Evolutionary conservation across 2,113 vertebrate genomes (phyloP), one percentile per base, ranked within the genome.

Genomic region (Papio anubis): DNA sequence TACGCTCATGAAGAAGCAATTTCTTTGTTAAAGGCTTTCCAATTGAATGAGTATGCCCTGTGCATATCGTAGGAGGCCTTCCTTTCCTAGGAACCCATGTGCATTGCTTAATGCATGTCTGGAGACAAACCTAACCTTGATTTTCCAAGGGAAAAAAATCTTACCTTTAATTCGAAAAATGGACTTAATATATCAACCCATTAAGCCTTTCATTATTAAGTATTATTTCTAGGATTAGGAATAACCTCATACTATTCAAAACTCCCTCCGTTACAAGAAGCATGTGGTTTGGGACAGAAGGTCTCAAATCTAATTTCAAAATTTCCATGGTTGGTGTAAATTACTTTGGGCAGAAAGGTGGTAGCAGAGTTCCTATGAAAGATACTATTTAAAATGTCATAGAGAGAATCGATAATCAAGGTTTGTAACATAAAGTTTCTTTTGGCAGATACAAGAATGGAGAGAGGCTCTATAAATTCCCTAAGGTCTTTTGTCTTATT

Each of bases 281-380:
- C 86, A 97, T 94, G 84, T 93, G 94, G 76, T 83, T 95, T 97
- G 97, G 90, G 90, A 98, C 89, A 94, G 35, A 97, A 50, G 85
- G 84, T 87, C 94, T 93, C 72, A 52, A 89, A 92, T 79, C 38
- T 95, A 96, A 97, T 98, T 97, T 97, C 93, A 80, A 93, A 98
- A 94, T 90, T 25, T 98, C 94, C 91, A 93, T 64, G 32, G 82
- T 82, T 78, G 45, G 97, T 97, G 52, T 80, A 97, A 97, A 98
- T 95, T 93, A 97, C 94, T 94, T 94, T 94, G 81, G 90, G 64
- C 8, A 94, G 50, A 94, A 96, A 97, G 75, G 40, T 95, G 50
- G 32, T n/a, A 94, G 76, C 76, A 94, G 97, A 97, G 86, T 48
- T 75, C 66, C 52, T 35, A 48, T 94, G 96, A 90, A 97, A 97